Conservation (phyloP, 2,797 vertebrate genomes). For the Gorsachius magnificus region DNA sequence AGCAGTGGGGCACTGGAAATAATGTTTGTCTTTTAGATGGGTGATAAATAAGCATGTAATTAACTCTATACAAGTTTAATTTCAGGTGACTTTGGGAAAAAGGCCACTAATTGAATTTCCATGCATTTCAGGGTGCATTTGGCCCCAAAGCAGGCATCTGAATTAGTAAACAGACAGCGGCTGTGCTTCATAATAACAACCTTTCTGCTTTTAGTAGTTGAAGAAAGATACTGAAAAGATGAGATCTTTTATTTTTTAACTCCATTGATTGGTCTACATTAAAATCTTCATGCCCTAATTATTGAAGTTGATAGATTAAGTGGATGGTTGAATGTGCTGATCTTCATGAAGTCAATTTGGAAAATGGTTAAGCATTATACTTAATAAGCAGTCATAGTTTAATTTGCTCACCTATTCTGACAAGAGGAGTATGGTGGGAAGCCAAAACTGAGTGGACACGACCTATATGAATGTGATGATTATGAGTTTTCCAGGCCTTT, state of each 20-base stretch:
- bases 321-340: background rate
- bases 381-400: background rate
- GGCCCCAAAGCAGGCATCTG: background rate
- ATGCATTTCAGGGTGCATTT: background rate
- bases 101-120: background rate
- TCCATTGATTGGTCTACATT: background rate
- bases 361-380: background rate
- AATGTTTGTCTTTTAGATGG: background rate
- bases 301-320: background rate
- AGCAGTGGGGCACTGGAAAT: background rate
- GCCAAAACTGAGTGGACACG: background rate
- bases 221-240: background rate
- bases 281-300: background rate
- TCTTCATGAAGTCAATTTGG: background rate
- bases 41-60: background rate
- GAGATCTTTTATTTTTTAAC: background rate
- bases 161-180: background rate
- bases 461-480: background rate
- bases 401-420: background rate
- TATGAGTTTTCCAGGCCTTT: background rate
- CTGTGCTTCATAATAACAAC: background rate
- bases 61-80: background rate
- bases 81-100: background rate
- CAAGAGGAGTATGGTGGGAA: background rate
- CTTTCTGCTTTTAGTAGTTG: background rate